These are phyloP conservation scores for Anoplopoma fimbria DNA, from an alignment of 2,113 vertebrate species.

Conservation along the genomic window DNA sequence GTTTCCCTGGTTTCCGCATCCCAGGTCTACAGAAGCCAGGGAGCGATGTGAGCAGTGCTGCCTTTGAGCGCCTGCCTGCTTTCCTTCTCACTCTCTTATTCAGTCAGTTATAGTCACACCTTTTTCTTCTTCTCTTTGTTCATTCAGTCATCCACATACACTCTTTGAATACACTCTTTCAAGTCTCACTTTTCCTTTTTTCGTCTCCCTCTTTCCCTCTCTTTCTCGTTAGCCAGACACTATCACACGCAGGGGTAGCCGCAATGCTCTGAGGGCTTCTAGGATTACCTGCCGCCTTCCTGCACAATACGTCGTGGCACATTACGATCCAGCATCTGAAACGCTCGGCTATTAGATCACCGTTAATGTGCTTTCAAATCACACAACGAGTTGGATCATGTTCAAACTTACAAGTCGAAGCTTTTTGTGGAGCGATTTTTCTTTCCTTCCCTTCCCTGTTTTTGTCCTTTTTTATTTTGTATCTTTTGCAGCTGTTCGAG, in stretches of 20 bases:
- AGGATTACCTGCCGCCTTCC: slow-evolving; percentile 66
- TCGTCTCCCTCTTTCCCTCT: background rate
- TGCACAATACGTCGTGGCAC: slow-evolving; percentile 28
- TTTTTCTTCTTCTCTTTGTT: background rate
- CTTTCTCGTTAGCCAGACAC: slow-evolving; percentile 13
- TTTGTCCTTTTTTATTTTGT: background rate
- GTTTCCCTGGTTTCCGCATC: slow-evolving; percentile 60
- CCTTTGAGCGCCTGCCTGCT: background rate
- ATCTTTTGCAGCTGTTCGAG: slow-evolving; percentile 54
- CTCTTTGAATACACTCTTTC: background rate
- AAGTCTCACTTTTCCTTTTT: slow-evolving; percentile 31
- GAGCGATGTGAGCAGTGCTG: slow-evolving; percentile 28
- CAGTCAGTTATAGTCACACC: background rate
- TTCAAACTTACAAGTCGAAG: slow-evolving; percentile 49
- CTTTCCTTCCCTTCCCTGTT: background rate
- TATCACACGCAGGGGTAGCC: slow-evolving; percentile 34
- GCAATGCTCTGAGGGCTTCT: slow-evolving; percentile 55
- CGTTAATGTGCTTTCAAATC: slow-evolving; percentile 60
- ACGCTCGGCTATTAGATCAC: slow-evolving; percentile 35
- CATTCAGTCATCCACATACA: background rate
- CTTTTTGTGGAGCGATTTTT: slow-evolving; percentile 14
- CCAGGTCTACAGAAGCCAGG: slow-evolving; percentile 52
- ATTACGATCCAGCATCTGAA: slow-evolving; percentile 43
- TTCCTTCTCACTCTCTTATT: background rate
- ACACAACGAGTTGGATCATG: slow-evolving; percentile 44